Percentiles rank a stretch among this genome's conserved stretches.
phyloP scores from a whole-genome alignment of 2,888 invertebrate genomes.

The Bombylius major region DNA sequence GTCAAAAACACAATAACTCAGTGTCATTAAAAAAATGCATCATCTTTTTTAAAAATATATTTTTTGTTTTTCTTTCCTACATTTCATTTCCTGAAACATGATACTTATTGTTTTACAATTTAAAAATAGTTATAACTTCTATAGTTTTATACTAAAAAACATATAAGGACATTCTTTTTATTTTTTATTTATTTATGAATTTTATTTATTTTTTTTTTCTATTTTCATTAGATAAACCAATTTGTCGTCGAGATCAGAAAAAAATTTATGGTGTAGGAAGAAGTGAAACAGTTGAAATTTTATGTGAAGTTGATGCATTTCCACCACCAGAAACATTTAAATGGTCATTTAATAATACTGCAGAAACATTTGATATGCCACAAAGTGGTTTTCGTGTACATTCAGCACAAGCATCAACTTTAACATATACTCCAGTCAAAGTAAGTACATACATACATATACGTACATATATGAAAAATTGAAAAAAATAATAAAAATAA shows the following conservation, averaged over 20 bases:
- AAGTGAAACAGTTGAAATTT: conserved; percentile 64
- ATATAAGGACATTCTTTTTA: too few species aligned
- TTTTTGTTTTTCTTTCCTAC: too few species aligned
- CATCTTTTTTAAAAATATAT: too few species aligned
- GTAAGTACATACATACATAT: conserved; percentile 19
- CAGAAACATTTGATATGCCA: conserved; percentile 64
- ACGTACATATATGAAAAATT: too few species aligned
- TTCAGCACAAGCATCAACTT: conserved; percentile 46
- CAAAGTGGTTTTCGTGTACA: conserved; percentile 49
- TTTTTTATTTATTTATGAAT: neutral
- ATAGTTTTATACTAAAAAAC: too few species aligned
- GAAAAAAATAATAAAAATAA: too few species aligned
- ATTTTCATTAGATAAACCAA: conserved; percentile 57
- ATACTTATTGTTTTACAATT: too few species aligned
- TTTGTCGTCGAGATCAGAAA: conserved; percentile 62
- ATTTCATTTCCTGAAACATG: too few species aligned
- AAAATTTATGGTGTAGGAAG: conserved; percentile 73
- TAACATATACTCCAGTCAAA: conserved; percentile 61
- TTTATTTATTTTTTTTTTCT: neutral
- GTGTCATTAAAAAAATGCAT: too few species aligned
- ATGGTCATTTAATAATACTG: conserved; percentile 83
- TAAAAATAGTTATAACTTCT: too few species aligned
- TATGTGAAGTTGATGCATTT: conserved; percentile 75
- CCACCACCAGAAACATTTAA: conserved; percentile 71
- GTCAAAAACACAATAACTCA: too few species aligned